Base-by-base conservation (phyloP, 2,888 invertebrate species). In the Zelleria hepariella region DNA sequence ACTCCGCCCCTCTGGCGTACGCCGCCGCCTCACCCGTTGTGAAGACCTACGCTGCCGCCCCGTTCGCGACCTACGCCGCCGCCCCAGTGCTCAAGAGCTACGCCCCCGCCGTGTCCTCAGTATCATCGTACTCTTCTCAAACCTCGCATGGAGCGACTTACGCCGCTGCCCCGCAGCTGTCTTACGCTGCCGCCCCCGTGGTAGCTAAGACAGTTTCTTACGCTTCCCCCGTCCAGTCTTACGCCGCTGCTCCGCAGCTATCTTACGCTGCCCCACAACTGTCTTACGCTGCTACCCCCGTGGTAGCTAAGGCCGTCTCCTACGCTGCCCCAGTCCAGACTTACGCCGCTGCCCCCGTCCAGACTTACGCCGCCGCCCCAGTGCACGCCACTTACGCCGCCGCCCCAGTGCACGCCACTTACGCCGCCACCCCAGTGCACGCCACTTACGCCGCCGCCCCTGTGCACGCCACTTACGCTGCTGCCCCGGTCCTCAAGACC, bases 401-500 rank as follows among this genome's bases (percentile, higher is more conserved):
- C 48, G 63, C 66, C 24, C 59, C 62, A n/a, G 60, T 59, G 0
- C 56, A 58, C 61, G 64, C 61, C 21, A 59, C 58, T 5, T 63
- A 65, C 59, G 62, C 69, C 32, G 67, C 72, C 54, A 70, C 67
- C 20, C 70, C 70, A 59, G 66, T 62, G 32, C 59, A 61, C 62
- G 56, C 72, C 67, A 72, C 76, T 65, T 69, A 68, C 62, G 67
- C 77, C 66, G 72, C 61, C 71, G 75, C 65, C 72, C 80, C 66
- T 72, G 68, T 65, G 6, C 62, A 64, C 65, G 60, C 67, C 20
- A 63, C 66, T 27, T 78, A 79, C 70, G 75, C 79, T 60, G 73
- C 77, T 57, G 75, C 80, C 52, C 80, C 83, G 64, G 82, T 78
- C 63, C 71, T 82, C 62, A 80, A 81, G 64, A 77, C 86, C 58